Evolutionary conservation across 2,113 vertebrate species (phyloP).

Genomic region (Seriola dumerili): DNA sequence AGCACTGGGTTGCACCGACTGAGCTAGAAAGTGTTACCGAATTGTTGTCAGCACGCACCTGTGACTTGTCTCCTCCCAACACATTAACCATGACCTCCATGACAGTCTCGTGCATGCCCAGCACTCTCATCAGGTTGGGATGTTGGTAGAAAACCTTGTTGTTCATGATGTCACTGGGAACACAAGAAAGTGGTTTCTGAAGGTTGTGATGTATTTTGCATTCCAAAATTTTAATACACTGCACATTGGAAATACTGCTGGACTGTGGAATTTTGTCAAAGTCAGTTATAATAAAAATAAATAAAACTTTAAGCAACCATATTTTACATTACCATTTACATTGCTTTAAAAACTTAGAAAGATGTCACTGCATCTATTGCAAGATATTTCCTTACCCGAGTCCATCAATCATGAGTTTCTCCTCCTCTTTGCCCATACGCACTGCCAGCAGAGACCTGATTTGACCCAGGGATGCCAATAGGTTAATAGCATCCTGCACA

Average conservation of each 20-base stretch:
- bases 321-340: not conserved
- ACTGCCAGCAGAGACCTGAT: slow-evolving; percentile 97
- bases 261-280: not conserved
- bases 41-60: slow-evolving; percentile 82
- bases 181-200: slow-evolving; percentile 18
- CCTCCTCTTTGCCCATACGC: slow-evolving; percentile 97
- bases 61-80: slow-evolving; percentile 93
- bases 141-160: slow-evolving; percentile 99
- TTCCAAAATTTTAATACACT: not conserved
- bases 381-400: slow-evolving; percentile 86
- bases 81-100: slow-evolving; percentile 99
- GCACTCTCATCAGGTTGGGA: slow-evolving; percentile 97
- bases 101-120: slow-evolving; percentile 99
- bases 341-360: not conserved
- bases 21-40: not conserved
- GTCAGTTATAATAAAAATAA: not conserved
- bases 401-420: slow-evolving; percentile 97
- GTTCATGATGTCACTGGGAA: slow-evolving; percentile 96
- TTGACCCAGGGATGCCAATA: slow-evolving; percentile 94
- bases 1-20: not conserved
- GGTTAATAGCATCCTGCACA: slow-evolving; percentile 92
- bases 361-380: not conserved
- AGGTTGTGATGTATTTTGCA: not conserved
- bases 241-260: not conserved
- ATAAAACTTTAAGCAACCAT: not conserved